Base-by-base conservation (phyloP, 1,140 invertebrate species). In the Venustaconcha ellipsiformis region DNA sequence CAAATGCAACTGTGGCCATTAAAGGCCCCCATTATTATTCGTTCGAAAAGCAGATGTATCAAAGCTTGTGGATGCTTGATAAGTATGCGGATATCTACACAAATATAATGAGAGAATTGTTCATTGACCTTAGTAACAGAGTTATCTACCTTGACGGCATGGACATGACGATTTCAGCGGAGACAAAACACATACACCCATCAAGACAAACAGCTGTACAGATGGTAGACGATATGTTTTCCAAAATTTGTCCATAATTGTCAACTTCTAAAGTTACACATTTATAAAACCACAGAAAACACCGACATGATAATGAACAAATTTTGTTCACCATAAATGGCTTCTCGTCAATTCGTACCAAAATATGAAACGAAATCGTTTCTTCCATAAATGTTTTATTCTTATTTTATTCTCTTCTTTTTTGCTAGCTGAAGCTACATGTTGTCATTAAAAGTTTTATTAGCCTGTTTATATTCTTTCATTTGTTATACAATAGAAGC, bases 1-100 rank as follows among this genome's bases (percentile, higher is more conserved):
- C 56, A 37, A 63, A 66, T 48, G 57, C 60, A 55, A 56, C 55
- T 48, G 55, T 76, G 1, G 56, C 66, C 55, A 70, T 76, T 14
- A 76, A 76, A 59, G 74, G 74, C 48, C 74, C 74, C 0, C 59
- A 76, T 66, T 62, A 67, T 2, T 76, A 64, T 67, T 70, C 74
- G 14, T 76, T 76, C 66, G 59, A 66, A 20, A 74, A 62, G 63
- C 69, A 66, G 37, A 66, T 6, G 1, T 57, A 76, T 59, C 74
- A 76, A 26, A 60, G 70, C 23, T 65, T 70, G 11, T 70, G 67
- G 67, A 70, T 70, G 67, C 74, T 63, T 20, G 68, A 76, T 30
- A 55, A 48, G 20, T 76, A 76, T 70, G 67, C 58, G 15, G 26
- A 23, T 4, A n/a, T 74, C 57, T 69, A 74, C 20, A 23, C 56